Base-by-base conservation (phyloP, 2,113 vertebrate species). In the Peromyscus maniculatus region DNA sequence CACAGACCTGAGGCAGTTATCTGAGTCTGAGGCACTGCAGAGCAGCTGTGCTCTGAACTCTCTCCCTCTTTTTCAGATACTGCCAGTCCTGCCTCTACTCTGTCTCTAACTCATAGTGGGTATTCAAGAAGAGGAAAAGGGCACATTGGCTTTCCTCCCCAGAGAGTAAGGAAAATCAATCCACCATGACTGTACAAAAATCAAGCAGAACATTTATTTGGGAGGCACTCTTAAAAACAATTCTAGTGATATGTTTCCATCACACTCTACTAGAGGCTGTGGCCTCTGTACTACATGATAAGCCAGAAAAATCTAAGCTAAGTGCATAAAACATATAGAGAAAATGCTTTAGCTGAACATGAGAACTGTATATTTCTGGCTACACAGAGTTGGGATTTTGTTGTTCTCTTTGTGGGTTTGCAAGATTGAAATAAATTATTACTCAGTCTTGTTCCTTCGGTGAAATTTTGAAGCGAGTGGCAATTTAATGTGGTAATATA, bases 401-500 rank as follows among this genome's bases (percentile, higher is more conserved):
- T 82, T 87, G 28, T 2, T 93, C 1, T 89, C 49, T 62, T 59
- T 6, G 16, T 22, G 83, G 21, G 74, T 57, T 95, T 92, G 11
- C 3, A 88, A 75, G 33, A 39, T 3, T 43, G 0, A 31, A 83
- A 71, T 69, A 89, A 91, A 10, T 87, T 74, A 82, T 67, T 89
- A 66, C 12, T 67, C 9, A 22, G 36, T 96, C 91, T 91, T 71
- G 80, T 84, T 91, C 57, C 55, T 95, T 91, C 26, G 66, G 74
- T 84, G 49, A 36, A 0, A 93, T 90, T 74, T 77, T 90, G 8
- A 39, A 7, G 24, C 79, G 19, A 92, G 78, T 5, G 7, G 46
- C n/a, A 84, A 79, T 84, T 83, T 92, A 89, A 95, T 93, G 46
- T 71, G 12, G 43, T 93, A 67, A 21, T 28, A 87, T 83, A 86